Evolutionary conservation across 1,140 invertebrate species (phyloP).

Genomic region (Zaprionus nigranus): DNA sequence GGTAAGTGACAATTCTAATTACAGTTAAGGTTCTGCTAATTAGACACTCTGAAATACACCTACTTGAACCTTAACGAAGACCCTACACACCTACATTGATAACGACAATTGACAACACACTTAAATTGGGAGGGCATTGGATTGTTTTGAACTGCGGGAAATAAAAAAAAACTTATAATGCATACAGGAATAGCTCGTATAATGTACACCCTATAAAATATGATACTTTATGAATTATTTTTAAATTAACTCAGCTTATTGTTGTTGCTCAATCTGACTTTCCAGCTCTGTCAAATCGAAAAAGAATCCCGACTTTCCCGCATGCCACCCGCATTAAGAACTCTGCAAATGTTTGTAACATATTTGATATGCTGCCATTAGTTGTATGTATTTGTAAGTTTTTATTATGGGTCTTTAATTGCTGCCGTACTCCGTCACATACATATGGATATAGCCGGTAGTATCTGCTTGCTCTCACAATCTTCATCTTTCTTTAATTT

Average conservation of each 20-base stretch:
- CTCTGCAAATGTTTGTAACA: slow-evolving; percentile 47
- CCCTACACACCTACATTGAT: background rate
- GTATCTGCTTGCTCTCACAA: slow-evolving; percentile 33
- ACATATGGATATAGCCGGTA: slow-evolving; percentile 32
- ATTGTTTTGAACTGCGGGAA: no score
- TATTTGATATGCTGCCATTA: slow-evolving; percentile 77
- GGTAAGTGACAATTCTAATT: background rate
- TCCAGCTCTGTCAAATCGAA: background rate
- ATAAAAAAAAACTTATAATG: no score
- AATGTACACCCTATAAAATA: no score
- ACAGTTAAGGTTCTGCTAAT: background rate
- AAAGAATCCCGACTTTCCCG: background rate
- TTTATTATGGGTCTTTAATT: slow-evolving; percentile 62
- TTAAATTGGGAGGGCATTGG: no score
- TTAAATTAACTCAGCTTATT: no score
- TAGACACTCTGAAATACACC: background rate
- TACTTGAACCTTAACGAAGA: background rate
- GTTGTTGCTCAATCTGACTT: no score
- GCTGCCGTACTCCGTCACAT: slow-evolving; percentile 36
- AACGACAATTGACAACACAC: background rate
- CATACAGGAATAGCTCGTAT: no score
- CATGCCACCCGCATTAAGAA: slow-evolving; percentile 12
- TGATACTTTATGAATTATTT: no score
- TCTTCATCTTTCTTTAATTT: slow-evolving; percentile 18
- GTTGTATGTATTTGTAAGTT: slow-evolving; percentile 62